A percentile compares a stretch with the other conserved stretches of the same genome.
phyloP scores from a whole-genome alignment of 2,888 invertebrate species.

The Stegana nigrithorax region DNA sequence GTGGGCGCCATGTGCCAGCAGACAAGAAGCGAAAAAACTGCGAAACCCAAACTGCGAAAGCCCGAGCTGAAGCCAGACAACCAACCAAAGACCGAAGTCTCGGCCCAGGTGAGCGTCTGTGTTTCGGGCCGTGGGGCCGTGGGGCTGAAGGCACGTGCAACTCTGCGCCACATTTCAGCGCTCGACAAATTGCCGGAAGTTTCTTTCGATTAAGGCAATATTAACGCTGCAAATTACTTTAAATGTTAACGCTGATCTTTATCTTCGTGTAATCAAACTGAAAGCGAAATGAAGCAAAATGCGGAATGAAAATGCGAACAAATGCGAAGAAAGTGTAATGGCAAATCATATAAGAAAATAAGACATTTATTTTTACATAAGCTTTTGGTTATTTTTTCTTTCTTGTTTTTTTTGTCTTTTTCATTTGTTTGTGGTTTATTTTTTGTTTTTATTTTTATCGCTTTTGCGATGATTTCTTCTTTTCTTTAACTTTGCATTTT shows the following conservation, averaged over 20 bases:
- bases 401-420: neutral
- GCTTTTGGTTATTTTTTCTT: too few relatives aligned
- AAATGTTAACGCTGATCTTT: conserved; percentile 17
- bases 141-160: too few relatives aligned
- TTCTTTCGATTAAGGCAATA: conserved; percentile 54
- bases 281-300: neutral
- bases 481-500: neutral
- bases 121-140: too few relatives aligned
- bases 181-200: conserved; percentile 57
- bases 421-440: neutral
- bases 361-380: too few relatives aligned
- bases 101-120: too few relatives aligned
- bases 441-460: neutral
- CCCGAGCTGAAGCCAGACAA: too few relatives aligned
- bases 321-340: too few relatives aligned
- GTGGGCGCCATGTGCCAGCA: conserved; percentile 7
- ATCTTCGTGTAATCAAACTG: neutral
- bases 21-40: conserved; percentile 28
- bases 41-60: conserved; percentile 26
- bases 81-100: too few relatives aligned
- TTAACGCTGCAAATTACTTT: conserved; percentile 59
- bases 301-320: too few relatives aligned
- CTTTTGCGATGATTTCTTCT: neutral
- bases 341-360: neutral
- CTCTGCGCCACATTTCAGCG: too few relatives aligned